Evolutionary conservation across 2,797 vertebrate species (phyloP).

Genomic region (Sebastes alutus): DNA sequence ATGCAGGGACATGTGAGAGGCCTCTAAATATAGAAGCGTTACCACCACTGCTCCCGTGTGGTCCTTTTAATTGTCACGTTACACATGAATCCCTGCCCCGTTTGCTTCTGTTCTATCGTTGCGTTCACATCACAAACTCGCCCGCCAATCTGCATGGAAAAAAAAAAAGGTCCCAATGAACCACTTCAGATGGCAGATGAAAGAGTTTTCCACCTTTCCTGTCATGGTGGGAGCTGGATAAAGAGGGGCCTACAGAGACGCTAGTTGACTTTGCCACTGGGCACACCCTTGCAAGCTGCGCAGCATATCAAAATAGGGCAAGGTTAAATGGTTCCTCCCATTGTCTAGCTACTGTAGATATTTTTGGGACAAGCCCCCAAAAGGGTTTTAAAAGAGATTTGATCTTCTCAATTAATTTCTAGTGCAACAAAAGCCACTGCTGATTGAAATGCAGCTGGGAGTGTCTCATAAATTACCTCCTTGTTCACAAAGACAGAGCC

Average conservation of each 20-base stretch:
- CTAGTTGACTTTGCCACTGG: constrained; percentile 79
- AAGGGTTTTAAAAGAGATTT: constrained; percentile 45
- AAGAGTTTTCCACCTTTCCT: constrained; percentile 71
- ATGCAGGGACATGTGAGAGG: constrained; percentile 81
- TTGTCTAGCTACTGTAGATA: constrained; percentile 65
- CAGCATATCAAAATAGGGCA: constrained; percentile 77
- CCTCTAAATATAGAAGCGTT: constrained; percentile 81
- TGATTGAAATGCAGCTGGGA: constrained; percentile 27
- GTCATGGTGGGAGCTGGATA: constrained; percentile 66
- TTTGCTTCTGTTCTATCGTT: constrained; percentile 28
- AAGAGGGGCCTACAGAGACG: constrained; percentile 75
- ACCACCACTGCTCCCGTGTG: constrained; percentile 62
- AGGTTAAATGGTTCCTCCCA: constrained; percentile 77
- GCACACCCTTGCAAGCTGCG: constrained; percentile 61
- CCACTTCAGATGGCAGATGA: constrained; percentile 61
- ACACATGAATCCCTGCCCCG: constrained; percentile 50
- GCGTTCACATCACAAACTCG: constrained; percentile 40
- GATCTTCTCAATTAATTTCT: constrained; percentile 56
- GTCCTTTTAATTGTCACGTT: constrained; percentile 73
- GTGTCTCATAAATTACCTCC: constrained; percentile 4
- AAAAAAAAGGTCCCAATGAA: constrained; percentile 49
- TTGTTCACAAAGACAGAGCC: constrained; percentile 11
- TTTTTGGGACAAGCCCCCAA: constrained; percentile 65
- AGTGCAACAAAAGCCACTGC: constrained; percentile 26
- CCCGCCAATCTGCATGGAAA: constrained; percentile 27